Evolutionary conservation across 2,113 vertebrate species (phyloP).

Genomic region (Otis tarda): DNA sequence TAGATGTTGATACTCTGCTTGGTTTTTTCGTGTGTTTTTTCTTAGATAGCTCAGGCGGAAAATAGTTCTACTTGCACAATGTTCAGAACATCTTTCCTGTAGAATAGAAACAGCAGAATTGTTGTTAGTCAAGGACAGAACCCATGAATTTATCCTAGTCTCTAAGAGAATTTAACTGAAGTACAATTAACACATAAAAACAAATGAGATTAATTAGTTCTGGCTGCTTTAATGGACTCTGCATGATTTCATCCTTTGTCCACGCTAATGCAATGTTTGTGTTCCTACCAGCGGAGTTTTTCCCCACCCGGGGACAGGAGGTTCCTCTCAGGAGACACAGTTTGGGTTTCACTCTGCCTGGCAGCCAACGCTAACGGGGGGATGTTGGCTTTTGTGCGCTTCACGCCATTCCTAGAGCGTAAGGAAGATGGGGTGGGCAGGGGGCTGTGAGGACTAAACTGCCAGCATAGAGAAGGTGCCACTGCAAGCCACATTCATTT

Average conservation of each 20-base stretch:
- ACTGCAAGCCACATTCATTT: neutral
- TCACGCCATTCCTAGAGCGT: neutral
- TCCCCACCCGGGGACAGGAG: neutral
- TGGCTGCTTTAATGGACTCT: constrained; percentile 51
- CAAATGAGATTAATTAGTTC: constrained; percentile 21
- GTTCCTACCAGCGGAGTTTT: constrained; percentile 8
- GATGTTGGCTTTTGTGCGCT: neutral
- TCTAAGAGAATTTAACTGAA: constrained; percentile 25
- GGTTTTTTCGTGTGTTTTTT: neutral
- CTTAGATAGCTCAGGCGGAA: neutral
- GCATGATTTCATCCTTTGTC: constrained; percentile 42
- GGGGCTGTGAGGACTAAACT: neutral
- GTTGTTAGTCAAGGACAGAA: neutral
- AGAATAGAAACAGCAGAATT: neutral
- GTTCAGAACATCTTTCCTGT: neutral
- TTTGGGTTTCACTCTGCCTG: neutral
- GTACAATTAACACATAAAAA: neutral
- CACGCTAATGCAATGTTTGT: constrained; percentile 12
- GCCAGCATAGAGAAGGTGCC: constrained; percentile 9
- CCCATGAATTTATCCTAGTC: neutral
- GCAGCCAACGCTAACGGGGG: neutral
- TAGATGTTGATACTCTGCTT: constrained; percentile 13
- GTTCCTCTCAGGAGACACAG: neutral
- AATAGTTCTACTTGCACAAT: neutral
- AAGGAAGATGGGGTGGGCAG: neutral